A percentile compares a stretch with the other conserved stretches of the same genome.
phyloP scores from a whole-genome alignment of 2,797 vertebrate genomes.

The Poeciliopsis turneri region DNA sequence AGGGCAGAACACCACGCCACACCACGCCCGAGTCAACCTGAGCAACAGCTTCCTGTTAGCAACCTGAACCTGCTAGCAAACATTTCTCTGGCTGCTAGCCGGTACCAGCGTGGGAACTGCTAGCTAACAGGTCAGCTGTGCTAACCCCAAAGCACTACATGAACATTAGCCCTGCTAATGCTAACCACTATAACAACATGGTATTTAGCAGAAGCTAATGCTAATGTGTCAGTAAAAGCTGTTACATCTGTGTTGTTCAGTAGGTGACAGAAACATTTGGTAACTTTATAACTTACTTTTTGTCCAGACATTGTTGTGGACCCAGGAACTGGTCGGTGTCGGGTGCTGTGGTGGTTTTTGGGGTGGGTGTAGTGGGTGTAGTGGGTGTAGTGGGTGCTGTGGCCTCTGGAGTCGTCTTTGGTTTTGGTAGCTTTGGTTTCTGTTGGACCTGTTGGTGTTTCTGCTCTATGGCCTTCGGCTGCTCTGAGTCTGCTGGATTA shows the following conservation, averaged over 20 bases:
- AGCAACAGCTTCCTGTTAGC: background rate
- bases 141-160: no score
- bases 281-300: constrained; percentile 47
- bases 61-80: background rate
- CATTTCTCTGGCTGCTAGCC: background rate
- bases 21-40: constrained; percentile 81
- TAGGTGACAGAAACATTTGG: background rate
- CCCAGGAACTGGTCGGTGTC: constrained; percentile 50
- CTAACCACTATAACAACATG: no score
- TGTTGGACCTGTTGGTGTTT: fast-evolving
- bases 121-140: no score
- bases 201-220: no score
- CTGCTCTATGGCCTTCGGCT: fast-evolving
- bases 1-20: constrained; percentile 87
- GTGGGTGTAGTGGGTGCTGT: background rate
- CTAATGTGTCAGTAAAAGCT: no score
- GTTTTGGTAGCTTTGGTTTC: background rate
- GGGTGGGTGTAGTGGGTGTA: background rate
- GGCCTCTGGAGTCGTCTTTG: background rate
- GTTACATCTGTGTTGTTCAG: background rate
- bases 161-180: no score
- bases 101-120: background rate
- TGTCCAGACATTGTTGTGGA: constrained; percentile 73
- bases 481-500: fast-evolving
- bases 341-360: fast-evolving